These are phyloP conservation scores for Syrrhaptes paradoxus DNA, from an alignment of 2,113 vertebrate genomes.

Conservation along the genomic window DNA sequence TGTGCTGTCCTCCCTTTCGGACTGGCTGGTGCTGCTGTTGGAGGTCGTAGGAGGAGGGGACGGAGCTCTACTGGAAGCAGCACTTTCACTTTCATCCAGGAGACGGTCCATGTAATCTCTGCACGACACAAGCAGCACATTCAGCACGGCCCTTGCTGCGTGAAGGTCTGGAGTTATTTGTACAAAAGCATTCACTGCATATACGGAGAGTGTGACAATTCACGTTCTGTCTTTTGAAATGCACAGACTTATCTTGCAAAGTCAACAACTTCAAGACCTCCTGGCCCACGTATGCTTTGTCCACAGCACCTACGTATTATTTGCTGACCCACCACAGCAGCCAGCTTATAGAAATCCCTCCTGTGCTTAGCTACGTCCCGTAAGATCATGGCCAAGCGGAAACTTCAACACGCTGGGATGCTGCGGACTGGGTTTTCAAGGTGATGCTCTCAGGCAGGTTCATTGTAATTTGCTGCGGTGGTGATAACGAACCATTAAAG, in stretches of 20 bases:
- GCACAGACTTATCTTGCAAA: background rate
- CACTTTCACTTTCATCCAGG: constrained; percentile 90
- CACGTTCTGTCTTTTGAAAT: rapidly evolving
- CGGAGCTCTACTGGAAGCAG: constrained; percentile 86
- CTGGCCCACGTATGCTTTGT: rapidly evolving
- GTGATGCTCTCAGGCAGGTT: background rate
- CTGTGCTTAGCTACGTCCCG: background rate
- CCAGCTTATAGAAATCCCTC: background rate
- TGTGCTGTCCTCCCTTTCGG: constrained; percentile 84
- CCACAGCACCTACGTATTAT: background rate
- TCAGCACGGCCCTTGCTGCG: background rate
- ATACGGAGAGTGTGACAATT: background rate
- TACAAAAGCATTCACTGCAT: background rate
- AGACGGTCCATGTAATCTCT: constrained; percentile 96
- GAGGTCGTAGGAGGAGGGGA: constrained; percentile 88
- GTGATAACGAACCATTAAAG: background rate
- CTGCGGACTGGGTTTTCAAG: background rate
- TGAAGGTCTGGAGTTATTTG: background rate
- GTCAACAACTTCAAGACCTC: background rate
- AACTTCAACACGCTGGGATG: background rate
- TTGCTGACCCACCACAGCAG: background rate
- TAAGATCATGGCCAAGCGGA: background rate
- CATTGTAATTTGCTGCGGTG: background rate
- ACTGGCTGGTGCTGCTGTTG: constrained; percentile 89
- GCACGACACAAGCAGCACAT: background rate